Evolutionary conservation across 2,888 invertebrate genomes (phyloP).

Genomic region (Archaeoteleia sp.): DNA sequence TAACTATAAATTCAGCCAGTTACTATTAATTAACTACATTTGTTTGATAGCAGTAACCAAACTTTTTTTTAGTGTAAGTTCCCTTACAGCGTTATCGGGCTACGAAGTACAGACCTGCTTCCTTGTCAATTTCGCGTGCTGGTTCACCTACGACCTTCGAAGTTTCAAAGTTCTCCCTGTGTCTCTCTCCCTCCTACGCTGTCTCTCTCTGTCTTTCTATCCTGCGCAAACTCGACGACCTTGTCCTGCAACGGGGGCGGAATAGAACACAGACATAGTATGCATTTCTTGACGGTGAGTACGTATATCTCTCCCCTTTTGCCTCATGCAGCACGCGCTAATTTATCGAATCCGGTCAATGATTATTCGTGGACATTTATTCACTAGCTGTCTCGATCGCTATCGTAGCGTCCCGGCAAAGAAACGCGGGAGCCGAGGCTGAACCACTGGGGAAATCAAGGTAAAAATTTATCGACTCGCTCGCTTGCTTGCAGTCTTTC

Average conservation of each 20-base stretch:
- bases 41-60: too few relatives aligned
- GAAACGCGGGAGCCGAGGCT: constrained; percentile 24
- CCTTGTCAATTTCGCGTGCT: constrained; percentile 37
- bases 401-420: constrained; percentile 25
- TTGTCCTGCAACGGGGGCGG: constrained; percentile 35
- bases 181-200: constrained; percentile 8
- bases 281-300: constrained; percentile 1
- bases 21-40: too few relatives aligned
- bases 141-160: constrained; percentile 45
- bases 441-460: constrained; percentile 36
- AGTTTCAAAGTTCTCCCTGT: constrained; percentile 34
- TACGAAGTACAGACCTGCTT: constrained; percentile 9
- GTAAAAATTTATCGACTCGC: constrained; percentile 28
- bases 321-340: constrained; percentile 10
- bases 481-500: constrained; percentile 2
- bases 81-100: too few relatives aligned
- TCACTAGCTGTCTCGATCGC: constrained; percentile 19
- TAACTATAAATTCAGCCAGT: too few relatives aligned
- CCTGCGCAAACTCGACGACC: constrained; percentile 34
- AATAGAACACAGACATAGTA: constrained; percentile 22
- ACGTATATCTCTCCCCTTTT: constrained; percentile 6
- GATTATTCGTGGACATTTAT: constrained; percentile 31
- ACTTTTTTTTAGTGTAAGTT: too few relatives aligned
- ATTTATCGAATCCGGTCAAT: constrained; percentile 21
- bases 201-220: constrained; percentile 21